Conservation (phyloP, 2,797 vertebrate species). For the Heterohyrax brucei region DNA sequence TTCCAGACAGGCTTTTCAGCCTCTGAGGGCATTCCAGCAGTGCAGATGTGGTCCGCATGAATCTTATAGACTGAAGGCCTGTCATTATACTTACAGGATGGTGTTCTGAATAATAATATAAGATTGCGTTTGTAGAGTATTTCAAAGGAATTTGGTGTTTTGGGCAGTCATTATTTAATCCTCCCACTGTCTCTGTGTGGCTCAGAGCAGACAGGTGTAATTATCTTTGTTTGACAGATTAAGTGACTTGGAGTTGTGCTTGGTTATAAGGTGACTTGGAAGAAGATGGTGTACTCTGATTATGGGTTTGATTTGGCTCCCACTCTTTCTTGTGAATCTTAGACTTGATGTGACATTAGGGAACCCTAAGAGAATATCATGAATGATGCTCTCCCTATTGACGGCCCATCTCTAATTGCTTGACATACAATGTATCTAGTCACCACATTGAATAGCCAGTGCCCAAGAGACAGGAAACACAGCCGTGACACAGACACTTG, state of each 20-base stretch:
- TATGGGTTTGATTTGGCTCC: constrained; percentile 53
- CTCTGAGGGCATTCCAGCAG: constrained; percentile 41
- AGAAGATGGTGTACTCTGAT: constrained; percentile 66
- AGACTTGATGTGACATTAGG: neutral
- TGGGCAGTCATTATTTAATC: constrained; percentile 86
- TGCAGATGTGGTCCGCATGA: constrained; percentile 61
- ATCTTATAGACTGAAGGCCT: constrained; percentile 71
- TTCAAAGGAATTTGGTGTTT: constrained; percentile 77
- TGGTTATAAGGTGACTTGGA: constrained; percentile 72
- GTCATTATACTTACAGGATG: constrained; percentile 84
- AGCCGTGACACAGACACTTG: neutral
- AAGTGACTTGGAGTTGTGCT: constrained; percentile 75
- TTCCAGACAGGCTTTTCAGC: constrained; percentile 53
- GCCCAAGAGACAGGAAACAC: neutral
- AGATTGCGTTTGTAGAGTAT: constrained; percentile 79
- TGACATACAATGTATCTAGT: neutral
- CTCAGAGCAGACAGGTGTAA: constrained; percentile 78
- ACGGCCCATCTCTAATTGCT: neutral
- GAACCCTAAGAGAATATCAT: constrained; percentile 7
- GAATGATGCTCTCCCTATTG: neutral
- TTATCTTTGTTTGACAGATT: constrained; percentile 80
- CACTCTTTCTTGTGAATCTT: constrained; percentile 36
- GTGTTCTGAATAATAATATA: constrained; percentile 81
- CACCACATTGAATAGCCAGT: neutral
- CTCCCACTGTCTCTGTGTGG: constrained; percentile 64